A percentile compares a stretch with the other conserved stretches of the same genome.
These are phyloP conservation scores for Astreopora myriophthalma DNA, from an alignment of 64 coral and sea anemone species.

Conservation along the genomic window DNA sequence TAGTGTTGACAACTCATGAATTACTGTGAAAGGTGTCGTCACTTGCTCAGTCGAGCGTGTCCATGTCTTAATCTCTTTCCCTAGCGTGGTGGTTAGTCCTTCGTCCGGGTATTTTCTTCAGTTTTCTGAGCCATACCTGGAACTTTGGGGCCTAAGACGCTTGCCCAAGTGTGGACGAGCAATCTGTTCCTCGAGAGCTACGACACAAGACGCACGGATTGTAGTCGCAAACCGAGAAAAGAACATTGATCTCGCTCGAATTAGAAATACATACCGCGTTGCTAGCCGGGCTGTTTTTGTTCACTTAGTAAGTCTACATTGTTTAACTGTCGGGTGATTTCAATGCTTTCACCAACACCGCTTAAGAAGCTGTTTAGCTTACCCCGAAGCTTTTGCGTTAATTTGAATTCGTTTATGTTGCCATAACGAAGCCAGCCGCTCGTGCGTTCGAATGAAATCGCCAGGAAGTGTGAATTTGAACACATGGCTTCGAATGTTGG, in stretches of 20 bases:
- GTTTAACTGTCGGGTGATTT: not conserved
- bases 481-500: not conserved
- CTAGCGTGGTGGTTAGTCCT: not conserved
- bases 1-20: slow-evolving; percentile 29
- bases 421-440: not conserved
- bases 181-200: not conserved
- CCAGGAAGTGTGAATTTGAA: not conserved
- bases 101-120: not conserved
- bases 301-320: not conserved
- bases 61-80: not conserved
- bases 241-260: not conserved
- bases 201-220: not conserved
- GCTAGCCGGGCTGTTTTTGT: not conserved
- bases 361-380: not conserved
- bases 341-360: not conserved
- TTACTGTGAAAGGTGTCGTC: slow-evolving; percentile 17
- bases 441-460: not conserved
- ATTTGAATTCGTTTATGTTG: not conserved
- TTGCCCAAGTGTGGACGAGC: not conserved
- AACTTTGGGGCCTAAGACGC: not conserved
- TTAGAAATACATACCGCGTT: too few relatives aligned
- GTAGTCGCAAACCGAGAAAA: not conserved
- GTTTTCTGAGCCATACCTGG: not conserved
- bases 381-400: not conserved
- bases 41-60: not conserved